Percentiles rank a stretch among this genome's conserved stretches.
phyloP scores from a whole-genome alignment of 2,888 invertebrate species.

The Dolichomitus sp. region DNA sequence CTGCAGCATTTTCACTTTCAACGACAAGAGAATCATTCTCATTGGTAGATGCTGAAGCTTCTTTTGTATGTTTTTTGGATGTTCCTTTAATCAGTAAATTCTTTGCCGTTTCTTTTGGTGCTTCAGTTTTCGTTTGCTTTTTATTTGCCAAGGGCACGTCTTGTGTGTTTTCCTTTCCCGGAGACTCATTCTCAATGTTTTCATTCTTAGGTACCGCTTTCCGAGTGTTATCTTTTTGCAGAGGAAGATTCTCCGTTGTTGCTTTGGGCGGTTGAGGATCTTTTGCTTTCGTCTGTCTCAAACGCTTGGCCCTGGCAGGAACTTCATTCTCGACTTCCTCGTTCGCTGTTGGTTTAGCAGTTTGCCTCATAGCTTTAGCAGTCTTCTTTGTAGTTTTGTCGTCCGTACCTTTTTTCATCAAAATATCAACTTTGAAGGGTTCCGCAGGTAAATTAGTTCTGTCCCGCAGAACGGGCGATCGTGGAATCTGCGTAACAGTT shows the following conservation, averaged over 20 bases:
- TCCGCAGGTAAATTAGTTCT: constrained; percentile 68
- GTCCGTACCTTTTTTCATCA: constrained; percentile 67
- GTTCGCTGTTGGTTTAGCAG: neutral
- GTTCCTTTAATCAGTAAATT: neutral
- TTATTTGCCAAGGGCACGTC: neutral
- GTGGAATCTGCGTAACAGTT: constrained; percentile 28
- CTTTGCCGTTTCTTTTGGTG: neutral
- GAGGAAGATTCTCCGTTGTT: neutral
- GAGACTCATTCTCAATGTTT: neutral
- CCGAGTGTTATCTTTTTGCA: neutral
- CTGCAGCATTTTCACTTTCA: neutral
- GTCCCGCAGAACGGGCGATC: constrained; percentile 68
- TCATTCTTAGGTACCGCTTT: neutral
- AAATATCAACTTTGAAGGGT: constrained; percentile 66
- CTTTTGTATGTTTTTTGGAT: neutral
- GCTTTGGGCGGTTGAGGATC: neutral
- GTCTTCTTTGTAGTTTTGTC: constrained; percentile 18
- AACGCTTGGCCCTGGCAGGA: neutral
- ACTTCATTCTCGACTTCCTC: neutral
- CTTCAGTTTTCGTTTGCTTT: neutral
- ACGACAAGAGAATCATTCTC: constrained; percentile 9
- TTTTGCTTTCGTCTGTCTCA: neutral
- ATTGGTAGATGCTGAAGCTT: too few relatives aligned
- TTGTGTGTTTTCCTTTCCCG: neutral
- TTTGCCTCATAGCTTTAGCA: constrained; percentile 19